Conservation (phyloP, 2,888 invertebrate species). For the Galeruca laticollis region DNA sequence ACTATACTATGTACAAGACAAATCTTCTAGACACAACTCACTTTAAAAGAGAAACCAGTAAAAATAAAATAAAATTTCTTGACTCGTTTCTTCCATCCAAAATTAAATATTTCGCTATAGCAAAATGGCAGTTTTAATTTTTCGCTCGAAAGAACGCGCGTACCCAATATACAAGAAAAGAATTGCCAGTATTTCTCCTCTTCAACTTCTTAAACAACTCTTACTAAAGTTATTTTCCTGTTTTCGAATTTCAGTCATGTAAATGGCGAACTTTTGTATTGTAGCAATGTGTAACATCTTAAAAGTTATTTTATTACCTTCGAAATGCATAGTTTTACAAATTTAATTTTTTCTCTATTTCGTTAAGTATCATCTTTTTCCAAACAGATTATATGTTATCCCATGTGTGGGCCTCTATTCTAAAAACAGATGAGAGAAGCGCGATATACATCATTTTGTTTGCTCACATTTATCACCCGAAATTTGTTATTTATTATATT, state of each 20-base stretch:
- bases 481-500: conserved; percentile 19
- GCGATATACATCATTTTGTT: background rate
- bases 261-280: background rate
- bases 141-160: conserved; percentile 8
- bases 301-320: background rate
- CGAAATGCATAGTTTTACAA: background rate
- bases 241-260: conserved; percentile 7
- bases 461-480: background rate
- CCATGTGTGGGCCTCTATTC: background rate
- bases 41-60: background rate
- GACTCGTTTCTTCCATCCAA: background rate
- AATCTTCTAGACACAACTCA: background rate
- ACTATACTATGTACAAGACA: background rate
- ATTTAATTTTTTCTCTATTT: no score
- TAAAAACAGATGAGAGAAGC: background rate
- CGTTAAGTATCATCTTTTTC: no score
- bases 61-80: background rate
- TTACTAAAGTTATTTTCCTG: conserved; percentile 11
- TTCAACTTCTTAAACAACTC: conserved; percentile 9
- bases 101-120: conserved; percentile 13
- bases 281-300: background rate
- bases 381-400: no score
- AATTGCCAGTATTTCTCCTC: conserved; percentile 1
- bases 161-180: conserved; percentile 12
- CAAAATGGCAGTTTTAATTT: conserved; percentile 13